Evolutionary conservation across 2,113 vertebrate genomes (phyloP).

Genomic region (Larimichthys polyactis): DNA sequence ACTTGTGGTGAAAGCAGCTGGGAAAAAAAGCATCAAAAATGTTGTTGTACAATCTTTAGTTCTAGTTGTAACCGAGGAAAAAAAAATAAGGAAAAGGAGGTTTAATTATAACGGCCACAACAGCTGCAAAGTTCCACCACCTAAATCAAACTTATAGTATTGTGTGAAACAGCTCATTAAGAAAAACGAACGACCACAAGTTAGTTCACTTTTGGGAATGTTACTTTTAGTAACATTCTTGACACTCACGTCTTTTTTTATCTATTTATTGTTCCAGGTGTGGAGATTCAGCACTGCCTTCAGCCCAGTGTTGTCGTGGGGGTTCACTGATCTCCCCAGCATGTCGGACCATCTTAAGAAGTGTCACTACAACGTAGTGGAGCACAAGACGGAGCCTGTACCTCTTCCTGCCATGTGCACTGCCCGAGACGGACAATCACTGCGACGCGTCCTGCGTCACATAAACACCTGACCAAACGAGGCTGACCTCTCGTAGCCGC

Average conservation of each 20-base stretch:
- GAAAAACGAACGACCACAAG: no score
- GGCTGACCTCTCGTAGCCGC: slow-evolving; percentile 82
- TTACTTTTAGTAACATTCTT: background rate
- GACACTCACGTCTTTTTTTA: background rate
- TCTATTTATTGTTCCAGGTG: slow-evolving; percentile 82
- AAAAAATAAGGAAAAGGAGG: no score
- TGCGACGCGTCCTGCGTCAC: slow-evolving; percentile 88
- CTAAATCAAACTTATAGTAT: no score
- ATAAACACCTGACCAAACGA: slow-evolving; percentile 81
- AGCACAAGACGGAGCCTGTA: slow-evolving; percentile 92
- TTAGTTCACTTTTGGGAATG: no score
- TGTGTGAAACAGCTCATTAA: no score
- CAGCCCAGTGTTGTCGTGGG: slow-evolving; percentile 93
- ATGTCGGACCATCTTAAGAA: slow-evolving; percentile 97
- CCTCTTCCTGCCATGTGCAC: slow-evolving; percentile 97
- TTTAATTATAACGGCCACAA: no score
- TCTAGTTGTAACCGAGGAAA: no score
- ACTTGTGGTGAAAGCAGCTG: no score
- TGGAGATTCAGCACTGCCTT: slow-evolving; percentile 99
- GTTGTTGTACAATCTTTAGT: no score
- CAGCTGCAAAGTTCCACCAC: no score
- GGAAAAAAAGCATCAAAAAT: no score
- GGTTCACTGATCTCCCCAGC: slow-evolving; percentile 93
- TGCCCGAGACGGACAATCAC: slow-evolving; percentile 90
- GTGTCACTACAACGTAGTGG: slow-evolving; percentile 92